Evolutionary conservation across 2,888 invertebrate species (phyloP).

Genomic region (Amphipoea oculea): DNA sequence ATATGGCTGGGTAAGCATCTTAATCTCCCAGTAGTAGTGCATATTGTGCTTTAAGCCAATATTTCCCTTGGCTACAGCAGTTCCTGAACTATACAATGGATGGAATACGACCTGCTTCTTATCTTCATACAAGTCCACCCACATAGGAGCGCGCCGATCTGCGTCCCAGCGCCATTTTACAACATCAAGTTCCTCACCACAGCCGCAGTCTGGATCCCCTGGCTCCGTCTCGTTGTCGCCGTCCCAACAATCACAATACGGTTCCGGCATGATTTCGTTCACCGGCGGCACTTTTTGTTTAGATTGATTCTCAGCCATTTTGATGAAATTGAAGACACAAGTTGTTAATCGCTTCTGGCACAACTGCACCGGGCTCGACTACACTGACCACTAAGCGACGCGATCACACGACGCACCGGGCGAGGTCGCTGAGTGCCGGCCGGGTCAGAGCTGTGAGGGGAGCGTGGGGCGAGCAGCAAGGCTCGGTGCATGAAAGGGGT

Average conservation of each 20-base stretch:
- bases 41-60: slow-evolving; percentile 91
- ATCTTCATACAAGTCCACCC: slow-evolving; percentile 68
- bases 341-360: background rate
- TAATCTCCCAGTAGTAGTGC: slow-evolving; percentile 97
- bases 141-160: slow-evolving; percentile 8
- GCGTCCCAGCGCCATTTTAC: slow-evolving; percentile 44
- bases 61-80: slow-evolving; percentile 94
- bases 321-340: background rate
- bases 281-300: background rate
- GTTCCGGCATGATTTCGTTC: slow-evolving; percentile 29
- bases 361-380: background rate
- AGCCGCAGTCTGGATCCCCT: slow-evolving; percentile 38
- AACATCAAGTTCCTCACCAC: slow-evolving; percentile 48
- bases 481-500: slow-evolving; percentile 33
- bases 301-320: slow-evolving; percentile 26
- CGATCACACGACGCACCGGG: background rate
- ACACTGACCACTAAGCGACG: background rate
- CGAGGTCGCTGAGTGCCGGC: background rate
- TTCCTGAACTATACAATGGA: slow-evolving; percentile 95
- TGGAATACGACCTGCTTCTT: slow-evolving; percentile 94
- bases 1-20: slow-evolving; percentile 94
- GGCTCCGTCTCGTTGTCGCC: slow-evolving; percentile 14
- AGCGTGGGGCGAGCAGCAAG: slow-evolving; percentile 17
- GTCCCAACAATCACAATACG: slow-evolving; percentile 52
- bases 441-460: background rate